Base-by-base conservation (phyloP, 2,797 vertebrate genomes). In the Chromobotia macracanthus region DNA sequence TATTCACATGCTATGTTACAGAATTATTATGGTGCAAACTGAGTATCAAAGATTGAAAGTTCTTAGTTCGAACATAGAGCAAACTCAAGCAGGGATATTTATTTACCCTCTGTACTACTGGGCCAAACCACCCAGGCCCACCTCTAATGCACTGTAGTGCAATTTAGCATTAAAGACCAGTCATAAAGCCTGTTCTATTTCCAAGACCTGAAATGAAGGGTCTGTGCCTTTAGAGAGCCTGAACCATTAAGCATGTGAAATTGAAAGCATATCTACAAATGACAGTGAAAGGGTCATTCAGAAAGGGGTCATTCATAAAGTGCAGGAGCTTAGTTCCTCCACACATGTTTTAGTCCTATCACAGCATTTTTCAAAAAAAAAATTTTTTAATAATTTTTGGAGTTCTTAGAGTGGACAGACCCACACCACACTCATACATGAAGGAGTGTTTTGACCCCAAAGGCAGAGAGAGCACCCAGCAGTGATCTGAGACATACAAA, bases 401-500 rank as follows among this genome's bases (percentile, higher is more conserved):
- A 87, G 87, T 81, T 80, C 77, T 78, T 56, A 66, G 74, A 75
- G 73, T 77, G 68, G 82, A 88, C 76, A 76, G 71, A 85, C 81
- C 80, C 77, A 86, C 84, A 80, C 83, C 10, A 86, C 86, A 76
- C 79, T 85, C 53, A 46, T 72, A 79, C 72, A 77, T 25, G 50
- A 61, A 80, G 75, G 66, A 69, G 88, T 86, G 80, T 84, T 84
- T 88, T 88, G 83, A 86, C 84, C 83, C 83, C 72, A 67, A 21
- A 83, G 77, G 86, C 83, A 71, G 85, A 84, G 76, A 89, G 71
- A 53, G 10, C 81, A 86, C 84, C 79, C 82, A 85, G 74, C 66
- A 84, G 79, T 80, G 87, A 86, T 89, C 90, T 85, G 82, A 86
- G 88, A 86, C 86, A 87, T 90, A 85, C 88, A 86, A 83, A 89